Evolutionary conservation across 2,888 invertebrate species (phyloP), one percentile per base, ranked within the genome.

Genomic region (Acanthococcus lagerstroemiae): DNA sequence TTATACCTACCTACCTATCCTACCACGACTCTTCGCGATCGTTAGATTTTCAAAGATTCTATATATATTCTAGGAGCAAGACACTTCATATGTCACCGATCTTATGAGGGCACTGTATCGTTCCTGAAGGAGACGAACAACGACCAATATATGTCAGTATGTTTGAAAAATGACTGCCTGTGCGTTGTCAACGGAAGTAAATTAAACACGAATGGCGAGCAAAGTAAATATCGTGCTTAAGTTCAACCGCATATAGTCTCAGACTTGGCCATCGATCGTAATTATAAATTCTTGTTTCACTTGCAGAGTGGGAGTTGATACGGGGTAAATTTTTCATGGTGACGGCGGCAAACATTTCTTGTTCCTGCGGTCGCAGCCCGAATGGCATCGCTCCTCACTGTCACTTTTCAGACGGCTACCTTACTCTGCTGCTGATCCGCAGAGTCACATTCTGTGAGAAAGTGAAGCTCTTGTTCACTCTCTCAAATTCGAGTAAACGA

Each of bases 361-460:
- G 90, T 74, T 83, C 86, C 25, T 89, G 89, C 74, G 79, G 81
- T 19, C 80, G 86, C 69, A 84, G 84, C 72, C 88, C 87, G 1
- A 82, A 84, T 73, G 90, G 90, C 54, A 84, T 88, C 71, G 85
- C 89, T 52, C 88, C 87, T 1, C 83, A 82, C 72, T 84, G 85
- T 74, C 90, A 90, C 75, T 78, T 89, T 45, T 88, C 89, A 0
- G 88, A 90, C 75, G 90, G 90, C 26, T 85, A 83, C 74, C 79
- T 87, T 67, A 87, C 90, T 77, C 79, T 90, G 70, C 84, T 90
- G 69, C 75, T 90, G 46, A 84, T 90, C 44, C 81, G 82, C 52
- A 84, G 87, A 73, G 86, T 88, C 21, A 83, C 86, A 21, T 74
- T 88, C 66, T 73, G 85, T 45, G 85, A 88, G 73, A 87, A 85